Evolutionary conservation across 2,888 invertebrate species (phyloP), one percentile per base, ranked within the genome.

Genomic region (Heliconius sara): DNA sequence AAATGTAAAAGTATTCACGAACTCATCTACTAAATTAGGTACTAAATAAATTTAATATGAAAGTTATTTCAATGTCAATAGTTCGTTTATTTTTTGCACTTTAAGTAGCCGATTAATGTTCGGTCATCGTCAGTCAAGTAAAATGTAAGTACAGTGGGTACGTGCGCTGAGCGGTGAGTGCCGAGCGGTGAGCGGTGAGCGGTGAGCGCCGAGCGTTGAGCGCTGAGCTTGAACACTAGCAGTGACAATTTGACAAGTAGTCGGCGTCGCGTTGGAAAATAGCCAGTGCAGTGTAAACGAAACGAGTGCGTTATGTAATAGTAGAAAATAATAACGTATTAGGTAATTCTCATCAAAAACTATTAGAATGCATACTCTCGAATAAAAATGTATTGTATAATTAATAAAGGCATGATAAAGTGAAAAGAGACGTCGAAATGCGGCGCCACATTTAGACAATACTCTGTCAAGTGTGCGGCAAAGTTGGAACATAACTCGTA

Each of bases 261-360:
- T 34, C 34, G 34, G 34, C 34, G 34, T 34, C 5, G 34, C 34
- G 34, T 34, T 34, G 34, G 34, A 34, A 34, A 34, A 34, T 6
- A 34, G 5, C 34, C 34, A 34, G 52, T 57, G 52, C 6, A 39
- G 12, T 10, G 30, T 25, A 27, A 10, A 25, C 34, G 34, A 39
- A 10, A 67, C 34, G 12, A 22, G 39, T 34, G 16, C 13, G 78
- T 72, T 67, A 66, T 39, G 57, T 73, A 67, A 67, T n/a, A 52
- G 30, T 72, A 67, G 39, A 72, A 65, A 72, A 66, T 22, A 66
- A 63, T 27, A n/a, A 27, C 63, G 43, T 47, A 47, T 78, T 66
- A 72, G 66, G 34, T 72, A 78, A 78, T 71, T 72, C 22, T 65
- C 30, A 65, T 78, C 66, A 43, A 73, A 73, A 73, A 73, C n/a